phyloP scores from a whole-genome alignment of 1,140 invertebrate species.

The Nylanderia fulva region DNA sequence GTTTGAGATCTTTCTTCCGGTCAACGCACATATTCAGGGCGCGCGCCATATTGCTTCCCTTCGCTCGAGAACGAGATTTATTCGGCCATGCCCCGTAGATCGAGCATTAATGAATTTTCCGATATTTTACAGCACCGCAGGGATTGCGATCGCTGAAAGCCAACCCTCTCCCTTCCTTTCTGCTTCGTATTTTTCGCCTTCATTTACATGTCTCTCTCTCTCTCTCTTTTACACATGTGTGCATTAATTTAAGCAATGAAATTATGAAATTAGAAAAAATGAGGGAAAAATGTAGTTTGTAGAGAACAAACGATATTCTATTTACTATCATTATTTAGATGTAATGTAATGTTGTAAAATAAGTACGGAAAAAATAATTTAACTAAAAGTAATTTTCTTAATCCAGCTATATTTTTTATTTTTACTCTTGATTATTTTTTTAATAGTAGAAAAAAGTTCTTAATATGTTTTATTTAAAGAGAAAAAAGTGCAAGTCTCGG shows the following conservation, averaged over 20 bases:
- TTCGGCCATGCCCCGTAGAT: constrained; percentile 61
- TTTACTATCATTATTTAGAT: background rate
- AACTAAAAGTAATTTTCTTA: background rate
- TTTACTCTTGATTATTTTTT: no score
- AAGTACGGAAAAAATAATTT: background rate
- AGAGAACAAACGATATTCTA: background rate
- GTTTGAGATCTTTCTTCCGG: constrained; percentile 38
- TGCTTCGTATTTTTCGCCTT: constrained; percentile 38
- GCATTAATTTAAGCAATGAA: background rate
- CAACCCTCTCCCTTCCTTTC: background rate
- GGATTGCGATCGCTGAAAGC: constrained; percentile 57
- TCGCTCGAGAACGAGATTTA: constrained; percentile 61
- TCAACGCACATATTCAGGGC: constrained; percentile 30
- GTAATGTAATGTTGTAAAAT: background rate
- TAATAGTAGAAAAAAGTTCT: no score
- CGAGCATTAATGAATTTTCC: constrained; percentile 73
- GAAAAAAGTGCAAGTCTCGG: no score
- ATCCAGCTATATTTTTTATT: background rate
- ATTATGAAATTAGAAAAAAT: background rate
- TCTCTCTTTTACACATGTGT: background rate
- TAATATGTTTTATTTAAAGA: no score
- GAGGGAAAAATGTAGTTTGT: background rate
- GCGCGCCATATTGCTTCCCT: constrained; percentile 46
- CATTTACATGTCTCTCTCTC: background rate
- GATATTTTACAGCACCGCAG: constrained; percentile 65